Evolutionary conservation across 2,797 vertebrate species (phyloP).

Genomic region (Lithobates pipiens): DNA sequence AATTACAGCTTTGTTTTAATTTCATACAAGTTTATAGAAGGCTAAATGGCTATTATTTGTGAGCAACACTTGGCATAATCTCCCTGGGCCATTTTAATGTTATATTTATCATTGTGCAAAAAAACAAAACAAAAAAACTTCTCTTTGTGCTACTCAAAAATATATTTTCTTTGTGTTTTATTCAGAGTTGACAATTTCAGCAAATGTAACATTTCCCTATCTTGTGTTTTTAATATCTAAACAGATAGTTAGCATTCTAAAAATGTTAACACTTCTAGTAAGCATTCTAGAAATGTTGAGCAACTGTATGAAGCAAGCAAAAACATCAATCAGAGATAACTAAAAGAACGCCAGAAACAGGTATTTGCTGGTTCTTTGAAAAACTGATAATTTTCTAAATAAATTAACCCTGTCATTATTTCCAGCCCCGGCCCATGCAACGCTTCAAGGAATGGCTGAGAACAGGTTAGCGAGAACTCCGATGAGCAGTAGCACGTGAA

Average conservation of each 20-base stretch:
- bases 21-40: no score
- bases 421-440: no score
- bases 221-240: conserved; percentile 2
- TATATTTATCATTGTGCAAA: no score
- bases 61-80: no score
- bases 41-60: no score
- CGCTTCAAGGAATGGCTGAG: not conserved
- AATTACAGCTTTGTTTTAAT: no score
- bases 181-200: not conserved
- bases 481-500: conserved; percentile 47
- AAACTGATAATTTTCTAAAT: not conserved
- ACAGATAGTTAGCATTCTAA: not conserved
- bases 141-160: no score
- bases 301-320: conserved; percentile 9
- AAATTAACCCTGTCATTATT: not conserved
- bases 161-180: no score
- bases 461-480: conserved; percentile 20
- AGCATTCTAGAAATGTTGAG: not conserved
- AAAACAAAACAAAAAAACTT: no score
- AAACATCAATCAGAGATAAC: conserved; percentile 1
- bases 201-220: not conserved
- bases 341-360: not conserved
- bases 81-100: no score
- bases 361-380: not conserved
- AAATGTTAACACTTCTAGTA: not conserved